Base-by-base conservation (phyloP, 1,140 invertebrate species). In the Drosophila simulans region DNA sequence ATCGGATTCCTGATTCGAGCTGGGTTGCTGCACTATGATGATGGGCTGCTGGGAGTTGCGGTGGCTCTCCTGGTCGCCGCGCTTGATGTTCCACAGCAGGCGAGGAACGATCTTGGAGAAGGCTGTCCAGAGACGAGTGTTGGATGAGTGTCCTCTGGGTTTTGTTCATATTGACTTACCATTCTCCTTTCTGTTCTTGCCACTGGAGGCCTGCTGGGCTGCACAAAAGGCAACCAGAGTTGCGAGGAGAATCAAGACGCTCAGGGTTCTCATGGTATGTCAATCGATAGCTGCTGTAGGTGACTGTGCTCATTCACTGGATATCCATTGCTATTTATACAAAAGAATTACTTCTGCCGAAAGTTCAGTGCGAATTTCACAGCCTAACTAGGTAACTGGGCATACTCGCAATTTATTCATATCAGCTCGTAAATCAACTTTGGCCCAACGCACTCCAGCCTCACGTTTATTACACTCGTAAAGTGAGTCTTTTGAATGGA, bases 391-490 rank as follows among this genome's bases (percentile, higher is more conserved):
- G 55, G 55, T 31, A 13, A 15, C 27, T 45, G 49, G 34, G 42
- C 46, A 22, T 48, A 64, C 46, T 51, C 48, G 12, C 43, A 62
- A 55, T 12, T 25, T 64, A 64, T 65, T 31, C 56, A 31, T 83
- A 89, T 88, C 83, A 34, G 42, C 56, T 82, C 82, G 64, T 88
- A 77, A 88, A 88, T 88, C 83, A 88, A 56, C 51, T 70, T 52
- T 52, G 40, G 20, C 53, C 43, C 46, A 52, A 20, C n/a, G 13
- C 46, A 12, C 31, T 56, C 25, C 15, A 35, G 22, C 13, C n/a
- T n/a, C 31, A 40, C 27, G 49, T 88, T 86, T 82, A 88, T 72
- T 48, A 75, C 68, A 64, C 56, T 88, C 82, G 70, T 82, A 88
- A 59, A 45, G 25, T 52, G 53, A 12, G 37, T 39, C 12, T 15